Base-by-base conservation (phyloP, 2,797 vertebrate genomes). In the Halcyon badia region DNA sequence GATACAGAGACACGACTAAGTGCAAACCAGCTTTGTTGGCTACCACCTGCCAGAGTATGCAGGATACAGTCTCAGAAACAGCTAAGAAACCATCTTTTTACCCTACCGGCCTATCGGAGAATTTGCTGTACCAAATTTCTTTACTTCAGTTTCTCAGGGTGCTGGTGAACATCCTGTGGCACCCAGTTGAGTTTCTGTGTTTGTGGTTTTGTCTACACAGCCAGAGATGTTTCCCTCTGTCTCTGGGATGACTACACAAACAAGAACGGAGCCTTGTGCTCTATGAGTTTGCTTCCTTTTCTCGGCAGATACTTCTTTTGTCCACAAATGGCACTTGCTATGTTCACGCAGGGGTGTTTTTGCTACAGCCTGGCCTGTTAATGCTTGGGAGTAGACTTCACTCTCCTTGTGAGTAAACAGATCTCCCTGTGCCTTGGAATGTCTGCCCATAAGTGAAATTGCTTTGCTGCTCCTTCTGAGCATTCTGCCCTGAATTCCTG, bases 401-500 rank as follows among this genome's bases (percentile, higher is more conserved):
- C 14, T 64, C 20, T 88, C 58, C 80, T 76, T 56, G 66, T 69
- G 72, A 93, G 70, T 48, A 82, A 94, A 86, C 30, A 88, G 62
- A 69, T 77, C 42, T 88, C 65, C 35, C 26, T 6, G 46, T 89
- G 69, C 69, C 79, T 96, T 64, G 69, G 81, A 69, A 33, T 9
- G 70, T 37, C 52, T 0, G 0, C 69, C 86, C 82, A 33, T 19
- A 62, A 73, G 39, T 30, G 28, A 54, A 94, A 83, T 33, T 4
- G 42, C 70, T 77, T 66, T 64, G 26, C 83, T 87, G 39, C 79
- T 91, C 78, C 81, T 80, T 71, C 44, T 0, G 24, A 93, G 51
- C 69, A 17, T 76, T 93, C 57, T 79, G 58, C 52, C 68, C 56
- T 64, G 70, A 76, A 87, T 89, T 87, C 80, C 68, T 73, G 75